Evolutionary conservation across 2,888 invertebrate species (phyloP).

Genomic region (Pogonocherus hispidulus): DNA sequence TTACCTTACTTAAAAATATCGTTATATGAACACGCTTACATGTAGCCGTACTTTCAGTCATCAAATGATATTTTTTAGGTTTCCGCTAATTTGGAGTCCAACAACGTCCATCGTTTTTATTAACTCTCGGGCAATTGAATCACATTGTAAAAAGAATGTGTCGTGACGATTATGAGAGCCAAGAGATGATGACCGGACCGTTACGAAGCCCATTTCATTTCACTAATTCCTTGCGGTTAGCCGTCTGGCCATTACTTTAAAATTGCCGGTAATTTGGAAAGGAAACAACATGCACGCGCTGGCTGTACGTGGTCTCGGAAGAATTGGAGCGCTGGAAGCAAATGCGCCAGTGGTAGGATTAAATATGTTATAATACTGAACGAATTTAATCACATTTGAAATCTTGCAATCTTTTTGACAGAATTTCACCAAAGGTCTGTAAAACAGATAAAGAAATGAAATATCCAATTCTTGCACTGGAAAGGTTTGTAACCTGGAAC

Average conservation of each 20-base stretch:
- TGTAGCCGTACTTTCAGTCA: too few relatives aligned
- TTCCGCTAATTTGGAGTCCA: neutral
- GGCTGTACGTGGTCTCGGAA: conserved; percentile 11
- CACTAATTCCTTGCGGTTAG: conserved; percentile 42
- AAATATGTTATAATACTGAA: too few relatives aligned
- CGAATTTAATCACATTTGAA: too few relatives aligned
- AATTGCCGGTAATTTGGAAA: conserved; percentile 42
- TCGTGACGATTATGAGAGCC: neutral
- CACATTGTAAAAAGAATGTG: neutral
- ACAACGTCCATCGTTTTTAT: neutral
- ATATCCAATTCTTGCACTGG: too few relatives aligned
- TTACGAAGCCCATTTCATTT: conserved; percentile 34
- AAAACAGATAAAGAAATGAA: too few relatives aligned
- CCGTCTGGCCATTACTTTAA: conserved; percentile 41
- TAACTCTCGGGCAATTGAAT: neutral
- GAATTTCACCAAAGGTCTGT: too few relatives aligned
- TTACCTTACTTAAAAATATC: too few relatives aligned
- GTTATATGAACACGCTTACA: too few relatives aligned
- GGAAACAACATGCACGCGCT: conserved; percentile 40
- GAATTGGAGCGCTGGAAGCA: neutral
- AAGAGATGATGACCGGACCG: conserved; percentile 17
- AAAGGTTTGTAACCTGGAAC: too few relatives aligned
- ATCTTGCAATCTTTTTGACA: too few relatives aligned
- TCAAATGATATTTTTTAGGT: neutral
- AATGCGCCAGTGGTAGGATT: conserved; percentile 5